Percentiles rank a stretch among this genome's conserved stretches.
Conservation (phyloP, 2,888 invertebrate genomes). For the Rugalucina vietnamica region DNA sequence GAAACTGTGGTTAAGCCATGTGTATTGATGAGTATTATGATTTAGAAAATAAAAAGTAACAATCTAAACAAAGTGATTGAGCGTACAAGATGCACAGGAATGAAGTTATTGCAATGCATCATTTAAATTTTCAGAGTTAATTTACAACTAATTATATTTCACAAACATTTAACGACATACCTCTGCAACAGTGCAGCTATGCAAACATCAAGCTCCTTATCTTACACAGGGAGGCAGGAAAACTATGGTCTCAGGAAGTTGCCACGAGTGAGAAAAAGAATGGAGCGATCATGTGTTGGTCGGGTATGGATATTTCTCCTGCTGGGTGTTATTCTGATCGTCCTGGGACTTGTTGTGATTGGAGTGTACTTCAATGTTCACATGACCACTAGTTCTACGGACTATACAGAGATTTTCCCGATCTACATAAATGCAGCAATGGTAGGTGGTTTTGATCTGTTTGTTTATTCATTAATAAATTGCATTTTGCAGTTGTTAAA, state of each 20-base stretch:
- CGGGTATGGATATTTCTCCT: constrained; percentile 90
- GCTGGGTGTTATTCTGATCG: constrained; percentile 87
- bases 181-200: no score
- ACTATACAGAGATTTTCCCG: constrained; percentile 95
- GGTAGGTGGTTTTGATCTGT: constrained; percentile 86
- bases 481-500: no score
- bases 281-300: constrained; percentile 55
- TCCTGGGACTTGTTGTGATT: constrained; percentile 90
- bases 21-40: no score
- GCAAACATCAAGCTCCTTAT: constrained; percentile 3
- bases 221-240: constrained; percentile 14
- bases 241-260: constrained; percentile 29
- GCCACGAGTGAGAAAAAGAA: constrained; percentile 29
- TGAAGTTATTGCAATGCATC: no score
- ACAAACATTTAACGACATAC: no score
- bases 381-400: constrained; percentile 90
- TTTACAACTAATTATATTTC: no score
- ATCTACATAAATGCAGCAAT: constrained; percentile 96
- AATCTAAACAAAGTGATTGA: no score
- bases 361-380: constrained; percentile 92
- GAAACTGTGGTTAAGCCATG: no score
- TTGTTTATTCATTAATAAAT: no score
- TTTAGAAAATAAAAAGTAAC: no score
- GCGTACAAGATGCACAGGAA: no score
- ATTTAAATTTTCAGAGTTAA: no score